Conservation (phyloP, 1,140 invertebrate genomes). For the Semibalanus balanoides region DNA sequence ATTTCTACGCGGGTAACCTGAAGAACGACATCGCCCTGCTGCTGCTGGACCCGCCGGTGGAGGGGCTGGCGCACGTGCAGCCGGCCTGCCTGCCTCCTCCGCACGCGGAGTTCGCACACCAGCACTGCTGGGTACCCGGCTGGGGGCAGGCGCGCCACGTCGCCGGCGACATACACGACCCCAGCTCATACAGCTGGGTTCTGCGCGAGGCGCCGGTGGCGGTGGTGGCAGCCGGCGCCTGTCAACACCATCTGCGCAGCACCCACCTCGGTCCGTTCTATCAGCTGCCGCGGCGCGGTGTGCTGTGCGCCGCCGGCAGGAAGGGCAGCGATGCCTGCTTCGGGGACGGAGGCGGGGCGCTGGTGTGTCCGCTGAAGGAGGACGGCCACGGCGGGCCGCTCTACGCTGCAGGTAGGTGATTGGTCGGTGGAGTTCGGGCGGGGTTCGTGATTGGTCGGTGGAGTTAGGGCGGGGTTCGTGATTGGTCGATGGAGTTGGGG, state of each 20-base stretch:
- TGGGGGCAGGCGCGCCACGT: constrained; percentile 11
- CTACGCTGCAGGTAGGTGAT: neutral
- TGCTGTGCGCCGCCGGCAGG: constrained; percentile 11
- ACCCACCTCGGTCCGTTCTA: neutral
- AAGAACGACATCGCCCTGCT: constrained; percentile 13
- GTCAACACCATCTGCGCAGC: neutral
- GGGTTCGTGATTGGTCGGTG: too few species aligned
- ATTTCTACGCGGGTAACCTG: constrained; percentile 18
- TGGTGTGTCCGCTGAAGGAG: constrained; percentile 6
- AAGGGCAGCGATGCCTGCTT: constrained; percentile 13
- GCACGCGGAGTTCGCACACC: neutral
- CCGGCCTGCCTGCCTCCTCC: constrained; percentile 12
- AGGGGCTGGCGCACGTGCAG: constrained; percentile 11
- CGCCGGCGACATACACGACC: neutral
- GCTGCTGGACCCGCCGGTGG: constrained; percentile 5
- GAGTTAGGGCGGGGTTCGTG: too few species aligned
- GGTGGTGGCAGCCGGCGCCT: neutral
- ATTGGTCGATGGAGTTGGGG: too few species aligned
- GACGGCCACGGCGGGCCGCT: neutral
- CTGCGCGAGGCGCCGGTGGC: constrained; percentile 6
- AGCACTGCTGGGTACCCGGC: constrained; percentile 11
- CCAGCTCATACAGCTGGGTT: constrained; percentile 6
- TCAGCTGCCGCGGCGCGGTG: constrained; percentile 11
- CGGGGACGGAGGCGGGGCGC: constrained; percentile 13
- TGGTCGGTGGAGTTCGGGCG: too few species aligned